A percentile compares a stretch with the other conserved stretches of the same genome.
These are phyloP conservation scores for Melipona quadrifasciata DNA, from an alignment of 1,140 invertebrate genomes.

Conservation along the genomic window DNA sequence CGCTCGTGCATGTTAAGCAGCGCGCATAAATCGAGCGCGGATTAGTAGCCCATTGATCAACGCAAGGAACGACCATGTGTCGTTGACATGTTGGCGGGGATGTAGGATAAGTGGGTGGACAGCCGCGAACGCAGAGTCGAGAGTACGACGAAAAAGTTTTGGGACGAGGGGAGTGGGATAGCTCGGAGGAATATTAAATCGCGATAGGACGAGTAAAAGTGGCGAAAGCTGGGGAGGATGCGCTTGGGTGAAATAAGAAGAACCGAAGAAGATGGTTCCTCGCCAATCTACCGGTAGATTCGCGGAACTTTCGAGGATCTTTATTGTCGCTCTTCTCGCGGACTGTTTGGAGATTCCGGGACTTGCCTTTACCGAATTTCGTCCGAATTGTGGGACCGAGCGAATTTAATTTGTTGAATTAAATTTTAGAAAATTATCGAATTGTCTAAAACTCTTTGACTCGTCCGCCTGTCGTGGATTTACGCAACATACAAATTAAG, in stretches of 20 bases:
- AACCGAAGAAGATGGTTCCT: not conserved
- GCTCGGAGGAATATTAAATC: not conserved
- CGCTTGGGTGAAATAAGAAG: not conserved
- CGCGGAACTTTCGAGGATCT: not conserved
- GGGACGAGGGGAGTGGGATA: too few species aligned
- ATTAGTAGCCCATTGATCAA: slow-evolving; percentile 24
- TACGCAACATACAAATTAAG: too few species aligned
- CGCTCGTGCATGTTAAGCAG: slow-evolving; percentile 9
- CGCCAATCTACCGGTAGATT: not conserved
- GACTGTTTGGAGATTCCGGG: not conserved
- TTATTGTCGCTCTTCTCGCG: not conserved
- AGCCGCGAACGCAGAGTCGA: not conserved
- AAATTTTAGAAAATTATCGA: too few species aligned
- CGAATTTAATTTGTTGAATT: too few species aligned
- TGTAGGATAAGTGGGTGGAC: too few species aligned
- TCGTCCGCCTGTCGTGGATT: too few species aligned
- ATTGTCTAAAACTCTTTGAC: too few species aligned
- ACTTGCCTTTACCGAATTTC: not conserved
- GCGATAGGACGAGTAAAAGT: not conserved
- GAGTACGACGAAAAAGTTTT: not conserved
- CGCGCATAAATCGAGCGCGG: slow-evolving; percentile 8
- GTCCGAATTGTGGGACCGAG: not conserved
- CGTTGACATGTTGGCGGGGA: not conserved
- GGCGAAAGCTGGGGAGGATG: not conserved
- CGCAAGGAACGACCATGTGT: not conserved